Percentiles rank a stretch among this genome's conserved stretches.
Evolutionary conservation across 2,888 invertebrate genomes (phyloP).

Genomic region (Drosophila imparisetae): DNA sequence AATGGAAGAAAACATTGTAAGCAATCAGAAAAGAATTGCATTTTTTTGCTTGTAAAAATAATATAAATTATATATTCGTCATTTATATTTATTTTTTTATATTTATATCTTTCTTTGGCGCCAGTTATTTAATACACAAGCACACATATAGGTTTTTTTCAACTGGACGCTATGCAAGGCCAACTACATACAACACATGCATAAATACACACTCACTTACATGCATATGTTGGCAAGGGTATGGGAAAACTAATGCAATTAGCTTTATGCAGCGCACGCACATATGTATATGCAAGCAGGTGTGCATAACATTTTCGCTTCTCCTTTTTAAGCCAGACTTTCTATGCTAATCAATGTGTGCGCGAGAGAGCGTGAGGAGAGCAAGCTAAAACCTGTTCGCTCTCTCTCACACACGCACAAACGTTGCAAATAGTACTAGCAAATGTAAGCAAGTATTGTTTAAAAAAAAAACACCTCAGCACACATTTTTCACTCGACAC

Average conservation of each 20-base stretch:
- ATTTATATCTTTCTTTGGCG: background rate
- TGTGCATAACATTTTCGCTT: background rate
- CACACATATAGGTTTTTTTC: background rate
- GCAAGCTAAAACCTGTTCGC: background rate
- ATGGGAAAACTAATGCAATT: background rate
- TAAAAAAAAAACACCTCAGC: background rate
- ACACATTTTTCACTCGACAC: background rate
- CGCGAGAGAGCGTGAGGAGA: background rate
- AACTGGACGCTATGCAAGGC: background rate
- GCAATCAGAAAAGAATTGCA: background rate
- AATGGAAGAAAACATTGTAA: background rate
- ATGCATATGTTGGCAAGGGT: background rate
- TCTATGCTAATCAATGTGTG: background rate
- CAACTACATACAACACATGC: background rate
- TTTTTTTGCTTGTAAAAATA: background rate
- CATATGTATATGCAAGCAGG: background rate
- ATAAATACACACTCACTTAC: background rate
- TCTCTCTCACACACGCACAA: background rate
- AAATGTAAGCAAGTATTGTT: background rate
- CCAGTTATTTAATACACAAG: background rate
- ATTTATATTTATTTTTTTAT: background rate
- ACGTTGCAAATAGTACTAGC: background rate
- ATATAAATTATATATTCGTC: background rate
- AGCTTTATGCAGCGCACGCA: background rate
- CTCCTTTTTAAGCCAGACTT: background rate